Conservation (phyloP, 35 echinoderm and acorn worm species). For the Ptychodera flava region DNA sequence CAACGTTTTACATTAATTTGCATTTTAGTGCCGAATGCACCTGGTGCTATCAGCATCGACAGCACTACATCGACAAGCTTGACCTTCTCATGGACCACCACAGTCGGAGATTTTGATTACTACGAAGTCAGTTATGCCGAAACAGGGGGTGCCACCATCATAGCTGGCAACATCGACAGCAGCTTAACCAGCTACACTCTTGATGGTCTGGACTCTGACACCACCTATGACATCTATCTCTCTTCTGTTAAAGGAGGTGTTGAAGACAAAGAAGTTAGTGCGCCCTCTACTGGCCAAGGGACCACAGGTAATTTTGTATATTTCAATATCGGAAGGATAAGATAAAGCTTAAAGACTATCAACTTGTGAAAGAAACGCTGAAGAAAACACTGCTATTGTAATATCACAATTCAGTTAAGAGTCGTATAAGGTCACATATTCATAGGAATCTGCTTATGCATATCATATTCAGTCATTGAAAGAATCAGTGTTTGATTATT, state of each 20-base stretch:
- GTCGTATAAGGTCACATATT: no score
- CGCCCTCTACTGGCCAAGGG: neutral
- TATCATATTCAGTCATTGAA: no score
- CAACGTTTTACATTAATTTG: no score
- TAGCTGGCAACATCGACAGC: neutral
- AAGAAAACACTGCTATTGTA: no score
- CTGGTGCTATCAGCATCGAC: conserved; percentile 14
- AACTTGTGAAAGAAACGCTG: no score
- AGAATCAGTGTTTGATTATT: no score
- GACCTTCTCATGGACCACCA: conserved; percentile 30
- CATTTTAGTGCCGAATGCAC: conserved; percentile 36
- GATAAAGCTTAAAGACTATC: no score
- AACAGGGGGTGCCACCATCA: neutral
- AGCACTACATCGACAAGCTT: conserved; percentile 35
- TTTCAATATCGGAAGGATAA: no score
- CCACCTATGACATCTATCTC: neutral
- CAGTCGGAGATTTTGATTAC: conserved; percentile 38
- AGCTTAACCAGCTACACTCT: neutral
- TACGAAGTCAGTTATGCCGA: conserved; percentile 7
- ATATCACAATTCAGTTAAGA: no score
- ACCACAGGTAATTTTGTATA: no score
- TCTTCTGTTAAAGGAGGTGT: neutral
- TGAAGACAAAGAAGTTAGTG: neutral
- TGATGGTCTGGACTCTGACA: neutral
- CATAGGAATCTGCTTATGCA: no score